Base-by-base conservation (phyloP, 1,140 invertebrate species). In the Physella acuta region DNA sequence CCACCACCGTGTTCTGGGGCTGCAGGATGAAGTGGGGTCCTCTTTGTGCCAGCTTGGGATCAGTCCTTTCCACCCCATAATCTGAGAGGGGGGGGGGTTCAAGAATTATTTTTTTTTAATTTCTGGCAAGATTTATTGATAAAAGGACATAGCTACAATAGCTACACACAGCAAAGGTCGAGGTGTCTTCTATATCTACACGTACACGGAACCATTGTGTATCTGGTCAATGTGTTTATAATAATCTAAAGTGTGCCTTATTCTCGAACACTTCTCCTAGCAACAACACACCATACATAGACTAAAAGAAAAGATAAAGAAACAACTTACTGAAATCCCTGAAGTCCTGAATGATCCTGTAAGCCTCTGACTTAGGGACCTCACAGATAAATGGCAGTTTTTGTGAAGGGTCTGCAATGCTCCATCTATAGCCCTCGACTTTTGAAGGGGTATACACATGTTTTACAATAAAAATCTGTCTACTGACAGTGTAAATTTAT, bases 311-410 rank as follows among this genome's bases (percentile, higher is more conserved):
- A 4, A 36, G 34, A 11, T 33, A 60, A 11, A 16, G 14, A 14
- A 5, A 44, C 4, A 36, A 30, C 71, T 72, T 63, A 78, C 76
- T 73, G 30, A 72, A 76, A 53, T 73, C 75, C 56, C 76, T 66
- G 33, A 60, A 33, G 8, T 72, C 59, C 55, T 75, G 71, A 1
- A 74, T 16, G 24, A 78, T 70, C n/a, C 73, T 34, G 51, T 75
- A 75, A 3, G 73, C 66, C 52, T 76, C 73, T 26, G 62, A 68
- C 28, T 74, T 60, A 2, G 64, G 61, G 3, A 76, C 71, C 37
- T 78, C 75, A 72, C 76, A 78, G 51, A 78, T 73, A 52, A 73
- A 76, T 0, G 64, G 52, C n/a, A 53, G 53, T 28, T 53, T 44
- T 11, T 53, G 53, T 17, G 51, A 67, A 8, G 58, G 56, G 5